Conservation (phyloP, 2,797 vertebrate genomes). For the Aeoliscus strigatus region DNA sequence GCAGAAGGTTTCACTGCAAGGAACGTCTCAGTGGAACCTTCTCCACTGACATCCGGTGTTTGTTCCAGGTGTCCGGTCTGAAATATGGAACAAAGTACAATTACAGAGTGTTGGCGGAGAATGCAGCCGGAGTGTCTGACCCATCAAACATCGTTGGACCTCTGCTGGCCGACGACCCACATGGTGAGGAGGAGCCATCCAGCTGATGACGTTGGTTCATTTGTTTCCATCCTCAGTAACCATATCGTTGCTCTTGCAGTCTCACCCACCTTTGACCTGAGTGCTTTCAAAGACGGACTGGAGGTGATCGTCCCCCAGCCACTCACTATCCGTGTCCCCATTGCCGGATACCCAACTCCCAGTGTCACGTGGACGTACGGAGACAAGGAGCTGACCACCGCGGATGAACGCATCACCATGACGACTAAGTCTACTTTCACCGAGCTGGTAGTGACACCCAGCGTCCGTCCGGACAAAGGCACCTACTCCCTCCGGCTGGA, state of each 20-base stretch:
- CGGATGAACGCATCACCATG: constrained; percentile 80
- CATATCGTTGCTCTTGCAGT: constrained; percentile 72
- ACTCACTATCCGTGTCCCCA: constrained; percentile 87
- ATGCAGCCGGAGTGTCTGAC: constrained; percentile 93
- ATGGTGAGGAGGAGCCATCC: constrained; percentile 76
- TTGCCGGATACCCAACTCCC: constrained; percentile 90
- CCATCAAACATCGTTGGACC: constrained; percentile 88
- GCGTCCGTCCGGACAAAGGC: constrained; percentile 92
- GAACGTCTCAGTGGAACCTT: too few relatives aligned
- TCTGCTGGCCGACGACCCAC: constrained; percentile 88
- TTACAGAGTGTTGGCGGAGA: constrained; percentile 94
- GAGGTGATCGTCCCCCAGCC: constrained; percentile 93
- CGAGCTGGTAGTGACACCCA: constrained; percentile 85
- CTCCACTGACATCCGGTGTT: too few relatives aligned
- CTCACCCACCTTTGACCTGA: constrained; percentile 88
- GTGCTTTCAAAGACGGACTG: constrained; percentile 90
- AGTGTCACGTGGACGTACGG: constrained; percentile 84
- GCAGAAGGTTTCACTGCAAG: too few relatives aligned
- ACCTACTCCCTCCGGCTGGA: constrained; percentile 84
- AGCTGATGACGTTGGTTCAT: neutral
- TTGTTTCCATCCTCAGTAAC: too few relatives aligned
- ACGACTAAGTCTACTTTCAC: constrained; percentile 83
- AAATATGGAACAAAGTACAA: constrained; percentile 86
- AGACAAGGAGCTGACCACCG: constrained; percentile 78
- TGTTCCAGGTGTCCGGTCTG: constrained; percentile 84